Evolutionary conservation across 1,140 invertebrate species (phyloP).

Genomic region (Drosophila sproati): DNA sequence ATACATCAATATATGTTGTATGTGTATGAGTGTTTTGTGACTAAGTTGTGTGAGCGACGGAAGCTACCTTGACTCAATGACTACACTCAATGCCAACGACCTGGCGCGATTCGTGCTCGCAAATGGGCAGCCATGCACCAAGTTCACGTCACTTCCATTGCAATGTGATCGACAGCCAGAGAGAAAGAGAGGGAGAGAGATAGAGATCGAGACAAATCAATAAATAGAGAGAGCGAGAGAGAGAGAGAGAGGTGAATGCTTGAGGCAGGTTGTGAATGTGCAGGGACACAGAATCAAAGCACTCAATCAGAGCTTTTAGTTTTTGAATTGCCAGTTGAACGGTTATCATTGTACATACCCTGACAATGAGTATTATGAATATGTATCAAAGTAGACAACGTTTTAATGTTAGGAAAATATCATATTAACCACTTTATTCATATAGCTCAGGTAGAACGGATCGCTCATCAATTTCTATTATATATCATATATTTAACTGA

Average conservation of each 20-base stretch:
- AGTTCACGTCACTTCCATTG: constrained; percentile 69
- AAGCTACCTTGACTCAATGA: constrained; percentile 84
- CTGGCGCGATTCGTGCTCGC: constrained; percentile 64
- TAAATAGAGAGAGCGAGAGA: constrained; percentile 4
- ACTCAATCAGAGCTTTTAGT: constrained; percentile 33
- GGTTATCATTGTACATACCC: constrained; percentile 44
- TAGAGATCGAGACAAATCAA: not conserved
- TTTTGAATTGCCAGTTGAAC: constrained; percentile 42
- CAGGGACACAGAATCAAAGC: constrained; percentile 46
- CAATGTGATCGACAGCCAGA: constrained; percentile 43
- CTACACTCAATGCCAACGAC: constrained; percentile 84
- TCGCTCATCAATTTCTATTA: too few species aligned
- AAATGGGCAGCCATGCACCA: constrained; percentile 63
- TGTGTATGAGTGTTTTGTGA: constrained; percentile 6
- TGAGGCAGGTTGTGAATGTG: constrained; percentile 42
- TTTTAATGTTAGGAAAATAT: too few species aligned
- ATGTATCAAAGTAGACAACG: not conserved
- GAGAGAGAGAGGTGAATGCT: constrained; percentile 16
- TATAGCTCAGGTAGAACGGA: too few species aligned
- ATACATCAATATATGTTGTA: constrained; percentile 7
- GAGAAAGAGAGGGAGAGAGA: constrained; percentile 4
- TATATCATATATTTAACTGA: too few species aligned
- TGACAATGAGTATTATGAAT: not conserved
- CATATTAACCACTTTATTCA: too few species aligned
- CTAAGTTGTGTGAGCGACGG: constrained; percentile 55